Evolutionary conservation across 2,888 invertebrate genomes (phyloP).

Genomic region (Calameuta pallipes): DNA sequence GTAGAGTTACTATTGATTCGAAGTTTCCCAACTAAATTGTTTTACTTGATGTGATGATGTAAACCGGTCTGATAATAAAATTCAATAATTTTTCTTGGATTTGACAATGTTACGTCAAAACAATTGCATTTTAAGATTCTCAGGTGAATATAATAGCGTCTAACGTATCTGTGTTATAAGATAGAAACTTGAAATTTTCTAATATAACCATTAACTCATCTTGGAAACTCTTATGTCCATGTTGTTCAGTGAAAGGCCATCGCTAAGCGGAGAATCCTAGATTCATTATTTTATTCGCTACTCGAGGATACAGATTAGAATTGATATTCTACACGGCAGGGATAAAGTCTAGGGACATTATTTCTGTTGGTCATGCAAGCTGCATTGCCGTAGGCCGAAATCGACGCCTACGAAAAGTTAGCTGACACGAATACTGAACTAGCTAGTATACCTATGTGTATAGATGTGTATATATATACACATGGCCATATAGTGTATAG

Average conservation of each 20-base stretch:
- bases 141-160: not conserved
- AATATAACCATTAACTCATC: not conserved
- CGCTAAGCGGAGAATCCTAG: not conserved
- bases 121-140: not conserved
- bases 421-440: not conserved
- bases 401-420: slow-evolving; percentile 21
- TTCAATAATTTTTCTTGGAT: not conserved
- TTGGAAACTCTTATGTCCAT: not conserved
- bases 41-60: not conserved
- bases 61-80: not conserved
- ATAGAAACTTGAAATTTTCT: not conserved
- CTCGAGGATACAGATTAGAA: not conserved
- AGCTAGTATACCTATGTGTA: slow-evolving; percentile 3
- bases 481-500: not conserved
- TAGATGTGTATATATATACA: not conserved
- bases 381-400: slow-evolving; percentile 16
- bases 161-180: not conserved
- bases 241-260: not conserved
- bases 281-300: not conserved
- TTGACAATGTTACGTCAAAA: not conserved
- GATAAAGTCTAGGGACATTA: slow-evolving; percentile 16
- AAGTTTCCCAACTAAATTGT: not conserved
- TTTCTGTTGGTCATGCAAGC: slow-evolving; percentile 15
- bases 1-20: not conserved
- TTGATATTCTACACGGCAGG: not conserved